These are phyloP conservation scores for Atopsyche davidsoni DNA, from an alignment of 1,140 invertebrate species.

Conservation along the genomic window DNA sequence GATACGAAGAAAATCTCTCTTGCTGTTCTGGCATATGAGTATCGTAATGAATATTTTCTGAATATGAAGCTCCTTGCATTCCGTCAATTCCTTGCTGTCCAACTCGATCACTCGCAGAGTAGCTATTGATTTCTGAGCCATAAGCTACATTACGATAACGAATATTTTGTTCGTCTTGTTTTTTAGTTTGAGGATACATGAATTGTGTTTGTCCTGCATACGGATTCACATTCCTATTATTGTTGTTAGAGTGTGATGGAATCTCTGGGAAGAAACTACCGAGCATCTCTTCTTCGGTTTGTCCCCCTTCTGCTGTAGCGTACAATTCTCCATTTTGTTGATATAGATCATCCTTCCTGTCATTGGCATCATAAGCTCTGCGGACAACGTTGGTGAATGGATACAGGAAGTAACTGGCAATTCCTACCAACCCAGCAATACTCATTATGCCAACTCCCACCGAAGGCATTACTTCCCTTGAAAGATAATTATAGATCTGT, in stretches of 20 bases:
- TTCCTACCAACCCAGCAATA: constrained; percentile 60
- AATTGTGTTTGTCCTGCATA: constrained; percentile 41
- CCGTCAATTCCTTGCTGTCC: constrained; percentile 45
- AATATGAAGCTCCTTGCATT: constrained; percentile 44
- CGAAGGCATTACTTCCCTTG: constrained; percentile 71
- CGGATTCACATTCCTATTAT: constrained; percentile 35
- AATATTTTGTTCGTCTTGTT: constrained; percentile 38
- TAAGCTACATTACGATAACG: constrained; percentile 42
- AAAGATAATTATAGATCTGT: constrained; percentile 71
- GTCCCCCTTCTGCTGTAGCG: constrained; percentile 53
- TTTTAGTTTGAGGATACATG: constrained; percentile 42
- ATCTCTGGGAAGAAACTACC: constrained; percentile 58
- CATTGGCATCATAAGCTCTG: constrained; percentile 57
- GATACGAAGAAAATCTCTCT: constrained; percentile 32
- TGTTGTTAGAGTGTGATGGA: constrained; percentile 7
- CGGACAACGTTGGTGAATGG: constrained; percentile 62
- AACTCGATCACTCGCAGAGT: constrained; percentile 37
- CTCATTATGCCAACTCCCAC: constrained; percentile 70
- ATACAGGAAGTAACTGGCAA: constrained; percentile 70
- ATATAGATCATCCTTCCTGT: constrained; percentile 55
- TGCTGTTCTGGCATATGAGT: constrained; percentile 38
- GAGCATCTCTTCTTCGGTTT: constrained; percentile 67
- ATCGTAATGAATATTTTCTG: constrained; percentile 41
- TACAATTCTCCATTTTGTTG: constrained; percentile 61
- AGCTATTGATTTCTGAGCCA: constrained; percentile 37